A percentile compares a stretch with the other conserved stretches of the same genome.
phyloP scores from a whole-genome alignment of 1,140 invertebrate species.

The Ceratina australensis region DNA sequence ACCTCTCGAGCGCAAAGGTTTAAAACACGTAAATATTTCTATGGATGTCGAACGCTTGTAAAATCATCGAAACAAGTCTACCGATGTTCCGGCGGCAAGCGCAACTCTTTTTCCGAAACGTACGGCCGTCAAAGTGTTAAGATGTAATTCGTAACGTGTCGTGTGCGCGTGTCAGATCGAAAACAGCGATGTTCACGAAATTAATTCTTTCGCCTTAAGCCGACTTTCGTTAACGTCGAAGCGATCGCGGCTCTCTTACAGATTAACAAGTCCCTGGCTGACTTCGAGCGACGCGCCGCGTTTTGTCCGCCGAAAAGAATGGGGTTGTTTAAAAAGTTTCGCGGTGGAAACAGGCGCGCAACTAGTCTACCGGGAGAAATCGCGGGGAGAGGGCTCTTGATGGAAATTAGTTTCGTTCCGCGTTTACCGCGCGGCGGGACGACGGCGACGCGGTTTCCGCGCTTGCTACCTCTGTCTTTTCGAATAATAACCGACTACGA shows the following conservation, averaged over 20 bases:
- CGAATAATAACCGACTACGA: neutral
- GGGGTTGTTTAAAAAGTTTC: conserved; percentile 17
- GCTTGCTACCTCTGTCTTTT: neutral
- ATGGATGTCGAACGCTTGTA: too few relatives aligned
- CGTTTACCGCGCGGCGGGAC: neutral
- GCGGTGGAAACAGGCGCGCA: too few relatives aligned
- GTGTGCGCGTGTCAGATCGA: conserved; percentile 3
- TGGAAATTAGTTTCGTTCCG: conserved; percentile 19
- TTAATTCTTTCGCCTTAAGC: neutral
- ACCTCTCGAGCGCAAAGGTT: too few relatives aligned
- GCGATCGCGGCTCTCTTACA: neutral
- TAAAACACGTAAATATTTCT: too few relatives aligned
- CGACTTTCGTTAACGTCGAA: neutral
- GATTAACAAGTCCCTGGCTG: neutral
- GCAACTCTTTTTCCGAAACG: too few relatives aligned
- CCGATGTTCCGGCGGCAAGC: too few relatives aligned
- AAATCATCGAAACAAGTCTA: too few relatives aligned
- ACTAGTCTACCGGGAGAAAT: conserved; percentile 1
- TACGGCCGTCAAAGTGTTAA: too few relatives aligned
- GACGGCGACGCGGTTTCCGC: neutral
- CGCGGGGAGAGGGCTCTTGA: neutral
- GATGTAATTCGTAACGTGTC: neutral
- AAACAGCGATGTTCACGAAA: conserved; percentile 25
- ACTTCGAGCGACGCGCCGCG: neutral
- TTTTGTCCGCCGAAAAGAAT: neutral